A percentile compares a stretch with the other conserved stretches of the same genome.
Conservation (phyloP, 53 echinoderm and acorn worm genomes). For the Stichopus horrens region DNA sequence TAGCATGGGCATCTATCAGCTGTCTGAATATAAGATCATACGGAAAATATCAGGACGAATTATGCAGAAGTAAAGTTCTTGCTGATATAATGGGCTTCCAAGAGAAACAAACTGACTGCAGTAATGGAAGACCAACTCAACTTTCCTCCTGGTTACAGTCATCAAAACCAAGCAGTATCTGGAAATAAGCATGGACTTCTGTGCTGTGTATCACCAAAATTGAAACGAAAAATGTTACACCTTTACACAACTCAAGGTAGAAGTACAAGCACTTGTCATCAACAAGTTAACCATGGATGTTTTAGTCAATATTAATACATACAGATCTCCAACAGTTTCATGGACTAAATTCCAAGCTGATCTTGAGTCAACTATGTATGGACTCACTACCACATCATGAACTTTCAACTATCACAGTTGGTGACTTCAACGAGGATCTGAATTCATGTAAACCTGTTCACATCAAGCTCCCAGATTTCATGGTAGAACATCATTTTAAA, state of each 20-base stretch:
- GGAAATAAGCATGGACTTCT: conserved; percentile 22
- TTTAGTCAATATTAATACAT: conserved; percentile 30
- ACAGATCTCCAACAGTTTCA: conserved; percentile 17
- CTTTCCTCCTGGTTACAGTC: not conserved
- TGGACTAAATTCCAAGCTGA: not conserved
- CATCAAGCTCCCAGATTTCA: no score
- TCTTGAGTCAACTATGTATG: conserved; percentile 6
- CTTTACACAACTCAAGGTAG: not conserved
- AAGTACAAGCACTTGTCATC: not conserved
- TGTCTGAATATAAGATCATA: conserved; percentile 27
- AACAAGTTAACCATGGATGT: not conserved
- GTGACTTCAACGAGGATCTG: conserved; percentile 52
- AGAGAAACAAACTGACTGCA: conserved; percentile 42
- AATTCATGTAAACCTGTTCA: no score
- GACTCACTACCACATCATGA: not conserved
- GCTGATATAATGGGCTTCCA: conserved; percentile 45
- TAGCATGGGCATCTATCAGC: conserved; percentile 45
- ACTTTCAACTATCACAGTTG: conserved; percentile 13
- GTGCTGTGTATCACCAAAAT: not conserved
- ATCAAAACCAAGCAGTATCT: not conserved
- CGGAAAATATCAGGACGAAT: conserved; percentile 1
- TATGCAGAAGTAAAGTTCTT: not conserved
- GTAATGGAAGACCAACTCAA: not conserved
- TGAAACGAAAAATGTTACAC: not conserved
- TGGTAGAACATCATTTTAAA: no score